Evolutionary conservation across 2,797 vertebrate species (phyloP).

Genomic region (Arnoldichthys spilopterus): DNA sequence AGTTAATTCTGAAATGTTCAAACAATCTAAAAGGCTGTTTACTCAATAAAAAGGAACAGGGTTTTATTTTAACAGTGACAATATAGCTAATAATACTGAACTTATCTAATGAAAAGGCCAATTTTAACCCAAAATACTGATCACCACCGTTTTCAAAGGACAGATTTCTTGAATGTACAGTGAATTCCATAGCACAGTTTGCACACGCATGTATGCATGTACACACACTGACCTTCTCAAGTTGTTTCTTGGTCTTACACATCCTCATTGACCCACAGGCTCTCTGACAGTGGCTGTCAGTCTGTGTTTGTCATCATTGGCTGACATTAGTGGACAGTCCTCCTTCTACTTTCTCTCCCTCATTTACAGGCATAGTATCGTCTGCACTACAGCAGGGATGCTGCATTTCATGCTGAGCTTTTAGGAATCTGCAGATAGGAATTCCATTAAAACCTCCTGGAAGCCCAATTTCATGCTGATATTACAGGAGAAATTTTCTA

Average conservation of each 20-base stretch:
- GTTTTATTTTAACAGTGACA: no score
- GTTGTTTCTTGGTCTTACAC: conserved; percentile 63
- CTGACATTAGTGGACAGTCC: conserved; percentile 74
- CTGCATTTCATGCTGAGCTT: background rate
- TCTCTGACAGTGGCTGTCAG: conserved; percentile 70
- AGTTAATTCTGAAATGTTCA: no score
- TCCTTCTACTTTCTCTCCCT: conserved; percentile 56
- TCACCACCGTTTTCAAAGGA: background rate
- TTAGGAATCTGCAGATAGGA: background rate
- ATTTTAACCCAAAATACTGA: no score
- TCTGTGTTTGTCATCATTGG: conserved; percentile 69
- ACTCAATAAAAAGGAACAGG: no score
- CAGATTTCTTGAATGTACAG: background rate
- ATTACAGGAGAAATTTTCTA: background rate
- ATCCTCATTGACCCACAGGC: conserved; percentile 70
- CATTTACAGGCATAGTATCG: conserved; percentile 65
- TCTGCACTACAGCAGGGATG: conserved; percentile 44
- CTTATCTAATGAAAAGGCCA: no score
- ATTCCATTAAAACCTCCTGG: background rate
- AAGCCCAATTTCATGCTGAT: conserved; percentile 14
- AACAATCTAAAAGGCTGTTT: no score
- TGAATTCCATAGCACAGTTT: background rate
- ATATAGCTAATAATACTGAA: no score
- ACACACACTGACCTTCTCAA: conserved; percentile 73
- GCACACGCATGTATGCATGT: no score